Conservation (phyloP, 2,888 invertebrate genomes). For the Tetragonisca angustula region DNA sequence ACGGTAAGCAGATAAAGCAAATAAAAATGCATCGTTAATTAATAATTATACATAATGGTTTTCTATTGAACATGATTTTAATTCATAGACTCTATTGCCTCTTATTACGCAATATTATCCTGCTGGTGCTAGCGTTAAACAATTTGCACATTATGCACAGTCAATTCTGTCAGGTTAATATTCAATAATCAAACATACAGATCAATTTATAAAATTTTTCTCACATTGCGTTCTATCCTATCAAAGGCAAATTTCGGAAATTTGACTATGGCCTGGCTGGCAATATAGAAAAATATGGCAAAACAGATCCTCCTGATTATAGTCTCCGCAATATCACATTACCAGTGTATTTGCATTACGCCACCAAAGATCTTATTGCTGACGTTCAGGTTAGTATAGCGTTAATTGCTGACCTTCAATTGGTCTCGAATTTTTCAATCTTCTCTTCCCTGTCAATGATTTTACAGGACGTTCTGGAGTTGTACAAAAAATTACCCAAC, state of each 20-base stretch:
- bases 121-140: conserved; percentile 80
- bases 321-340: conserved; percentile 71
- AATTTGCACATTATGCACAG: conserved; percentile 79
- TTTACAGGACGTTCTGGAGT: conserved; percentile 85
- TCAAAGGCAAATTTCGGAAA: conserved; percentile 75
- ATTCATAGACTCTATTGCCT: conserved; percentile 75
- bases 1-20: conserved; percentile 78
- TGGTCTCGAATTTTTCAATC: too few relatives aligned
- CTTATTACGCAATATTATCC: conserved; percentile 77
- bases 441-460: background rate
- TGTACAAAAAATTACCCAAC: conserved; percentile 85
- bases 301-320: conserved; percentile 75
- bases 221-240: conserved; percentile 53
- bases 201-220: too few relatives aligned
- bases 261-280: conserved; percentile 75
- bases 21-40: background rate
- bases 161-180: conserved; percentile 76
- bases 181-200: too few relatives aligned
- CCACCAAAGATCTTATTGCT: conserved; percentile 75
- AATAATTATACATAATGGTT: conserved; percentile 48
- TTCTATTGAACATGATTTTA: conserved; percentile 8
- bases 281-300: conserved; percentile 73
- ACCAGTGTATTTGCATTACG: conserved; percentile 77
- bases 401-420: background rate
- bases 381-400: conserved; percentile 60